phyloP scores from a whole-genome alignment of 2,888 invertebrate genomes.

The Carcina quercana region DNA sequence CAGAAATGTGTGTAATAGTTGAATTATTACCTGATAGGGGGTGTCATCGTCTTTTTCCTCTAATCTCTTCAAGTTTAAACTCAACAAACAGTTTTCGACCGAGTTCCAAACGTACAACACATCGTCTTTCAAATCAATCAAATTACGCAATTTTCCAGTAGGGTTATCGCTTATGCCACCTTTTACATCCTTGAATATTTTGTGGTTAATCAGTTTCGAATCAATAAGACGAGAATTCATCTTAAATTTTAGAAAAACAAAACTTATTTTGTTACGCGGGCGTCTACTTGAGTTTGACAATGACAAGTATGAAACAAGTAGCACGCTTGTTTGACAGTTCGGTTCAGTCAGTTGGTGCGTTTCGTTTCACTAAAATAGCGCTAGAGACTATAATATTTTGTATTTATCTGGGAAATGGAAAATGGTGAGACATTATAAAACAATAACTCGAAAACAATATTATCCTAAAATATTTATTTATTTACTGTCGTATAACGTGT shows the following conservation, averaged over 20 bases:
- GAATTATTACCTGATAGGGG: constrained; percentile 73
- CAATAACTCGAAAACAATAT: no score
- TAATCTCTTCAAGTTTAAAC: constrained; percentile 73
- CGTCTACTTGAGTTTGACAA: no score
- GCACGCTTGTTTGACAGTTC: constrained; percentile 12
- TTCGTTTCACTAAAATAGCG: no score
- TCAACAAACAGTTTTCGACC: constrained; percentile 76
- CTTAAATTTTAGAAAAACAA: constrained; percentile 22
- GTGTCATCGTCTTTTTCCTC: constrained; percentile 64
- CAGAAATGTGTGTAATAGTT: neutral
- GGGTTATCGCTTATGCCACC: constrained; percentile 66
- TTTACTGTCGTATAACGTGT: no score
- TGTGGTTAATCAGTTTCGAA: constrained; percentile 73
- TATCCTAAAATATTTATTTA: no score
- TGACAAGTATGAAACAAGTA: neutral
- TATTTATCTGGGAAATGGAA: no score
- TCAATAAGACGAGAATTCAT: constrained; percentile 77
- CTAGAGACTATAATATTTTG: no score
- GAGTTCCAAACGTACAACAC: constrained; percentile 81
- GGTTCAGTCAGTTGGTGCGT: neutral
- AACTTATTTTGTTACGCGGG: constrained; percentile 3
- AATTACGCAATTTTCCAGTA: constrained; percentile 74
- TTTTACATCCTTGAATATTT: constrained; percentile 75
- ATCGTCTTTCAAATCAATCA: constrained; percentile 78
- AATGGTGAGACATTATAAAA: no score